These are phyloP conservation scores for Percopsis omiscomaycus DNA, from an alignment of 2,797 vertebrate genomes.

Conservation along the genomic window DNA sequence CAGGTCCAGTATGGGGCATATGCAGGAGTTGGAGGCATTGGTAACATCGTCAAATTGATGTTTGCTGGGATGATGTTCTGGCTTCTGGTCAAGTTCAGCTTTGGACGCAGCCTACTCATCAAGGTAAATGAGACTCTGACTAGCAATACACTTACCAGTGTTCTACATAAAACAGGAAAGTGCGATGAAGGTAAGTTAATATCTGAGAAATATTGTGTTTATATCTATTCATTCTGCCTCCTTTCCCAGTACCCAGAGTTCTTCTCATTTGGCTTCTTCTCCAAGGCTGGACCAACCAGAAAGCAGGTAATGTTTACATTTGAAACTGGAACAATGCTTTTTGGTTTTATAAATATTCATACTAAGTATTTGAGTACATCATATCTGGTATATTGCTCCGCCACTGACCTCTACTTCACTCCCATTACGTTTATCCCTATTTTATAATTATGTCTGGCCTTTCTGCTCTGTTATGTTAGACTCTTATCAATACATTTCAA, in stretches of 20 bases:
- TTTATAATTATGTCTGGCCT: no score
- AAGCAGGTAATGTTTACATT: conserved; percentile 83
- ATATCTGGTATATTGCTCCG: no score
- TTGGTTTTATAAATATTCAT: not conserved
- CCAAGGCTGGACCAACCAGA: conserved; percentile 88
- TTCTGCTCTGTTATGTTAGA: no score
- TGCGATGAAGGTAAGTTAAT: not conserved
- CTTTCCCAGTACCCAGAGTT: conserved; percentile 85
- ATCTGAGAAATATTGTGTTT: conserved; percentile 8
- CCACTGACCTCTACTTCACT: no score
- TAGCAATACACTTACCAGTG: not conserved
- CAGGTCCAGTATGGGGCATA: conserved; percentile 93
- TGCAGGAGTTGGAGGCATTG: conserved; percentile 80
- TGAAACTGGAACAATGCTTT: not conserved
- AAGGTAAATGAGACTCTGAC: conserved; percentile 78
- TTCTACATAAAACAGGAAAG: not conserved
- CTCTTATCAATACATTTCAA: no score
- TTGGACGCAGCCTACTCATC: conserved; percentile 88
- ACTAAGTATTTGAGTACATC: not conserved
- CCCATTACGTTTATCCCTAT: no score
- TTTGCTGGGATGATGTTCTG: conserved; percentile 89
- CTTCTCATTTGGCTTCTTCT: conserved; percentile 91
- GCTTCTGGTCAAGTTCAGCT: conserved; percentile 86
- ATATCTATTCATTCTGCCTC: not conserved
- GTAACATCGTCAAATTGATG: conserved; percentile 85